Conservation (phyloP, 2,888 invertebrate species). For the Diaphora mendica region DNA sequence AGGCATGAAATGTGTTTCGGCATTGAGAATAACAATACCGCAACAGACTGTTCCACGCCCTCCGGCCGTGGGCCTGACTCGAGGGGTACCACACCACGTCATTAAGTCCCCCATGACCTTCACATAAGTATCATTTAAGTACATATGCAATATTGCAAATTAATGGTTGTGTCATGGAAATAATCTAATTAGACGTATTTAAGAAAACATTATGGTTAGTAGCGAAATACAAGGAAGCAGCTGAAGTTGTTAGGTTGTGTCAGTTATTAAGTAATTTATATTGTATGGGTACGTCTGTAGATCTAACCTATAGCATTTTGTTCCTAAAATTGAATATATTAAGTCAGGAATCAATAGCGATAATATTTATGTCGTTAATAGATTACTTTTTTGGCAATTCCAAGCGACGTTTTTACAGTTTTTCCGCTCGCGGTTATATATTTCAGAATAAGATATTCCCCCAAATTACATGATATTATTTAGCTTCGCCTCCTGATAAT, state of each 20-base stretch:
- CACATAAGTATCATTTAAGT: constrained; percentile 31
- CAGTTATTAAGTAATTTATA: no score
- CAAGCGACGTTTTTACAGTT: no score
- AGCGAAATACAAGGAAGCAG: no score
- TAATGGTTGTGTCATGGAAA: constrained; percentile 19
- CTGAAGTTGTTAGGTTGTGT: background rate
- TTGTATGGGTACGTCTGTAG: no score
- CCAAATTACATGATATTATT: no score
- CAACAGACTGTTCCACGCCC: constrained; percentile 42
- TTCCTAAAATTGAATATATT: no score
- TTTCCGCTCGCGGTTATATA: no score
- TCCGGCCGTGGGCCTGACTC: constrained; percentile 32
- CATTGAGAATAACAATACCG: constrained; percentile 40
- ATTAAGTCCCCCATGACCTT: constrained; percentile 39
- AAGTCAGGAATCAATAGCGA: no score
- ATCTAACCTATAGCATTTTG: no score
- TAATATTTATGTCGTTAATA: no score
- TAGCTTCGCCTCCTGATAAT: no score
- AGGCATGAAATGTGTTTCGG: constrained; percentile 15
- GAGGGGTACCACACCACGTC: constrained; percentile 10
- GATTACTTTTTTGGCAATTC: no score
- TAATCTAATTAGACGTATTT: constrained; percentile 33
- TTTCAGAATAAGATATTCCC: background rate
- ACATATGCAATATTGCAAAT: constrained; percentile 31
- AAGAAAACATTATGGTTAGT: background rate